A percentile compares a stretch with the other conserved stretches of the same genome.
Evolutionary conservation across 2,797 vertebrate species (phyloP).

Genomic region (Malurus leucopterus): DNA sequence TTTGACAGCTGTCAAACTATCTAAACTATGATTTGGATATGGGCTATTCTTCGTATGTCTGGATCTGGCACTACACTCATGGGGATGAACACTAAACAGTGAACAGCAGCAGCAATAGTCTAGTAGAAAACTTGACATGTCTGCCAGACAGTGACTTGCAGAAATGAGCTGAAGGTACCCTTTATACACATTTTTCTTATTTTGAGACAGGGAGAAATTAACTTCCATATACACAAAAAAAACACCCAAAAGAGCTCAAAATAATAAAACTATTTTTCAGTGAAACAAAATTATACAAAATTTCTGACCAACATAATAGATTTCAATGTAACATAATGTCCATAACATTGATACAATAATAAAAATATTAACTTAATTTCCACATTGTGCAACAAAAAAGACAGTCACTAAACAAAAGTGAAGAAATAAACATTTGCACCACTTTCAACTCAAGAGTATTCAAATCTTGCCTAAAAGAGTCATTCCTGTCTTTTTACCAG

Average conservation of each 20-base stretch:
- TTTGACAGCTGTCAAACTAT: conserved; percentile 58
- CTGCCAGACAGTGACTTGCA: neutral
- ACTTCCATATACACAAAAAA: neutral
- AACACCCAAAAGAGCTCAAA: neutral
- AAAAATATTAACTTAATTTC: neutral
- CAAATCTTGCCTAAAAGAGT: neutral
- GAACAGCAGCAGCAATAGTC: neutral
- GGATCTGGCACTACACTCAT: conserved; percentile 2
- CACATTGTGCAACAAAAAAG: neutral
- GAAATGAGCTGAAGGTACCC: neutral
- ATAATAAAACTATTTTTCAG: neutral
- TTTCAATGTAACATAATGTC: neutral
- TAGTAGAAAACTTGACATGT: neutral
- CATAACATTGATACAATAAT: neutral
- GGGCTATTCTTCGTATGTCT: neutral
- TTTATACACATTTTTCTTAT: neutral
- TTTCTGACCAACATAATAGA: neutral
- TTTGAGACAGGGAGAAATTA: neutral
- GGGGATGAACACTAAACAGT: conserved; percentile 7
- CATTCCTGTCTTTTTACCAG: neutral
- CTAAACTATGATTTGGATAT: conserved; percentile 12
- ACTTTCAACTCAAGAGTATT: neutral
- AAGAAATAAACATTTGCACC: neutral
- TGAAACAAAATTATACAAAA: neutral
- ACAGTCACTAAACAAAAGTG: neutral